Percentiles rank a stretch among this genome's conserved stretches.
Conservation (phyloP, 2,113 vertebrate species). For the Hepsetus odoe region DNA sequence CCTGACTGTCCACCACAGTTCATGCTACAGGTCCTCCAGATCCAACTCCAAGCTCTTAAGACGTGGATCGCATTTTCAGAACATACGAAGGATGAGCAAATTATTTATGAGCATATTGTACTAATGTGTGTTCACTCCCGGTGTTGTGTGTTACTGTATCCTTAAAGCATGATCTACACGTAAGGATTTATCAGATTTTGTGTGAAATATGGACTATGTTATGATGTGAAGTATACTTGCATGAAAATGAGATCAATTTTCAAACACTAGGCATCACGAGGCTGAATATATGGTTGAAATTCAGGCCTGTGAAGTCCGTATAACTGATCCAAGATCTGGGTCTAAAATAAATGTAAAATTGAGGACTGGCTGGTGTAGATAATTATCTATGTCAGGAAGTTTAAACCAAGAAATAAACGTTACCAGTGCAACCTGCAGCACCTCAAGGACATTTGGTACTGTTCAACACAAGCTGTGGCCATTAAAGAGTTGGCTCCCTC, state of each 20-base stretch:
- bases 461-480: no score
- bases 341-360: not conserved
- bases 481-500: conserved; percentile 1
- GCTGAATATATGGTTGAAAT: not conserved
- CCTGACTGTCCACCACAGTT: not conserved
- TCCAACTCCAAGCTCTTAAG: not conserved
- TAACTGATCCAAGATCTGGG: no score
- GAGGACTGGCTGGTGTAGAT: not conserved
- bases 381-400: not conserved
- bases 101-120: not conserved
- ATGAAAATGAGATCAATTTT: not conserved
- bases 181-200: not conserved
- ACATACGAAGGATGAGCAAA: not conserved
- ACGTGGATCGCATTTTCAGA: not conserved
- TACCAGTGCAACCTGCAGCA: not conserved
- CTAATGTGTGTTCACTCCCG: not conserved
- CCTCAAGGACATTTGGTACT: not conserved
- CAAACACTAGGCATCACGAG: not conserved
- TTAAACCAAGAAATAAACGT: not conserved
- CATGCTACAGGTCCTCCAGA: not conserved
- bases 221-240: not conserved
- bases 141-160: not conserved
- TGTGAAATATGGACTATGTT: not conserved
- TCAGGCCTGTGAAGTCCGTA: not conserved
- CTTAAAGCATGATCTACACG: not conserved